Percentiles rank a stretch among this genome's conserved stretches.
Conservation (phyloP, 2,113 vertebrate genomes). For the Procavia capensis region DNA sequence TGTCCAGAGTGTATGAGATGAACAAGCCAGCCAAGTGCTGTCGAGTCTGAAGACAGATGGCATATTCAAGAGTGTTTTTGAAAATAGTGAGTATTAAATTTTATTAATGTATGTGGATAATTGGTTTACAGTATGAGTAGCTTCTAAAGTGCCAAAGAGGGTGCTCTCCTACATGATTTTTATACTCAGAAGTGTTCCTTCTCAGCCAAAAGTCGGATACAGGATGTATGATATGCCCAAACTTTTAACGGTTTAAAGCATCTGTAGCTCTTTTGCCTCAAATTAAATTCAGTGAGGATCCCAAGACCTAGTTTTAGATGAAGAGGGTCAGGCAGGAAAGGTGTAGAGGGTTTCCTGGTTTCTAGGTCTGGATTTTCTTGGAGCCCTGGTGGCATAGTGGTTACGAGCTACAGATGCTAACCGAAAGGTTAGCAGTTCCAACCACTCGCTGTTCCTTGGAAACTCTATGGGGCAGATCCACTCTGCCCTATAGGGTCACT, state of each 20-base stretch:
- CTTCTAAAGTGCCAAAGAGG: not conserved
- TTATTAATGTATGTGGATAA: not conserved
- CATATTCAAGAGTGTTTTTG: not conserved
- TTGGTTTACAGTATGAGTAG: not conserved
- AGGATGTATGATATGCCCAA: not conserved
- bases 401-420: too few species aligned
- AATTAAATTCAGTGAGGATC: not conserved
- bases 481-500: too few species aligned
- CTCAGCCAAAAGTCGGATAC: not conserved
- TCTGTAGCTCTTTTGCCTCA: not conserved
- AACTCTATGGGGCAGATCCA: too few species aligned
- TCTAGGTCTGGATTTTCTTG: not conserved
- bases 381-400: too few species aligned
- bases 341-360: not conserved
- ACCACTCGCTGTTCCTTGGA: too few species aligned
- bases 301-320: not conserved
- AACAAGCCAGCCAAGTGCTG: too few species aligned
- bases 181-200: not conserved
- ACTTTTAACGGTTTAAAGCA: not conserved
- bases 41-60: too few species aligned
- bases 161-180: not conserved
- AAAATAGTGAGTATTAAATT: not conserved
- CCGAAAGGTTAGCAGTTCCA: too few species aligned
- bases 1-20: too few species aligned
- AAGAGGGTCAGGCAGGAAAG: not conserved